These are phyloP conservation scores for Pegoplata infirma DNA, from an alignment of 2,888 invertebrate genomes.

Conservation along the genomic window DNA sequence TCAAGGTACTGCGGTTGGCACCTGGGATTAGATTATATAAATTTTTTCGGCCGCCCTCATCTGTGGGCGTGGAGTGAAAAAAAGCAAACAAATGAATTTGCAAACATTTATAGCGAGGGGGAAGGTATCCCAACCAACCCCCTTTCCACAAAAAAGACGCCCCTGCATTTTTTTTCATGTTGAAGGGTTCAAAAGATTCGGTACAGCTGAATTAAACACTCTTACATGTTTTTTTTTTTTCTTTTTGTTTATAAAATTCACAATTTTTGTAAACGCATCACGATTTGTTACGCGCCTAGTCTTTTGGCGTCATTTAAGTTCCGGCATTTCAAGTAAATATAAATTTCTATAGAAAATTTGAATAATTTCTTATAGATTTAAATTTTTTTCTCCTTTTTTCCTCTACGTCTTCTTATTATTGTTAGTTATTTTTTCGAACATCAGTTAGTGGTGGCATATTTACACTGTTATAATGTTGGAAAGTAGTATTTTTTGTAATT, in stretches of 20 bases:
- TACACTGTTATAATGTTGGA: not conserved
- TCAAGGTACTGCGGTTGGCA: too few species aligned
- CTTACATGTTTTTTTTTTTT: too few species aligned
- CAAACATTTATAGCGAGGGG: too few species aligned
- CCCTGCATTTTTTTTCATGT: too few species aligned
- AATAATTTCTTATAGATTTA: constrained; percentile 57
- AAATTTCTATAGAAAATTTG: constrained; percentile 61
- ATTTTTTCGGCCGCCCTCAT: too few species aligned
- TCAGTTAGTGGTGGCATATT: not conserved
- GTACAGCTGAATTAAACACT: too few species aligned
- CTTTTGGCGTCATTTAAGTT: constrained; percentile 62
- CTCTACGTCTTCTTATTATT: constrained; percentile 24
- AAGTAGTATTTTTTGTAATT: constrained; percentile 16
- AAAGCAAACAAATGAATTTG: too few species aligned
- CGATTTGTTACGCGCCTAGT: constrained; percentile 63
- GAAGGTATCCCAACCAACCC: too few species aligned
- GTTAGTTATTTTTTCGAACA: constrained; percentile 14
- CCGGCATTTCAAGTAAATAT: constrained; percentile 59
- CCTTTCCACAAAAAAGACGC: too few species aligned
- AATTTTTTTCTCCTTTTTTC: constrained; percentile 36
- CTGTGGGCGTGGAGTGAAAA: too few species aligned
- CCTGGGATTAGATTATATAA: too few species aligned
- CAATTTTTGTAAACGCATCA: constrained; percentile 63
- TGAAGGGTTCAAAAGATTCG: too few species aligned
- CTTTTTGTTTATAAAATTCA: constrained; percentile 24